Evolutionary conservation across 1,140 invertebrate genomes (phyloP).

Genomic region (Andricus grossulariae): DNA sequence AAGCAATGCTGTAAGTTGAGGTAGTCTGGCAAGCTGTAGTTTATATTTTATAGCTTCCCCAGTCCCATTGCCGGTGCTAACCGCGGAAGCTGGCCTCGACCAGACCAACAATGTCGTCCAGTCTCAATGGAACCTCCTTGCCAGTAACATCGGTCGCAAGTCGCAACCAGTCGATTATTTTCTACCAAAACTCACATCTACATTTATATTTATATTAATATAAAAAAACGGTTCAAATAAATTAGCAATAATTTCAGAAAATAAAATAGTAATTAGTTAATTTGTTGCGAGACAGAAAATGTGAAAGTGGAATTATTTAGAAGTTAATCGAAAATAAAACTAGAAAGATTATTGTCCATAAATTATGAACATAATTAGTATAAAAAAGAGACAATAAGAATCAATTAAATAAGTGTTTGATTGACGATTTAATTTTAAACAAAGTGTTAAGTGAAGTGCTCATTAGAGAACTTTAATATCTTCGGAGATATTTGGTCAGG

Average conservation of each 20-base stretch:
- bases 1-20: conserved; percentile 3
- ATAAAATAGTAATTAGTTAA: too few relatives aligned
- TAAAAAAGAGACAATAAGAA: not conserved
- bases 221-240: too few relatives aligned
- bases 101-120: conserved; percentile 65
- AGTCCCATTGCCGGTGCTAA: conserved; percentile 43
- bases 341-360: too few relatives aligned
- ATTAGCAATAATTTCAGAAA: too few relatives aligned
- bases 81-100: conserved; percentile 65
- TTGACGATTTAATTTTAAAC: not conserved
- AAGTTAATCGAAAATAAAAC: too few relatives aligned
- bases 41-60: conserved; percentile 21
- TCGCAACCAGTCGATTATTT: not conserved
- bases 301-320: too few relatives aligned
- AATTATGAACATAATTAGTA: too few relatives aligned
- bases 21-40: conserved; percentile 38
- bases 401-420: not conserved
- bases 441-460: not conserved
- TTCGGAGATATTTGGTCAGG: not conserved
- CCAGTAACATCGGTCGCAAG: conserved; percentile 44
- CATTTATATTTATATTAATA: not conserved
- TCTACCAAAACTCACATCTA: not conserved
- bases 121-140: conserved; percentile 64
- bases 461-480: not conserved
- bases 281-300: too few relatives aligned